Evolutionary conservation across 2,888 invertebrate genomes (phyloP).

Genomic region (Omphaloscelis lunosa): DNA sequence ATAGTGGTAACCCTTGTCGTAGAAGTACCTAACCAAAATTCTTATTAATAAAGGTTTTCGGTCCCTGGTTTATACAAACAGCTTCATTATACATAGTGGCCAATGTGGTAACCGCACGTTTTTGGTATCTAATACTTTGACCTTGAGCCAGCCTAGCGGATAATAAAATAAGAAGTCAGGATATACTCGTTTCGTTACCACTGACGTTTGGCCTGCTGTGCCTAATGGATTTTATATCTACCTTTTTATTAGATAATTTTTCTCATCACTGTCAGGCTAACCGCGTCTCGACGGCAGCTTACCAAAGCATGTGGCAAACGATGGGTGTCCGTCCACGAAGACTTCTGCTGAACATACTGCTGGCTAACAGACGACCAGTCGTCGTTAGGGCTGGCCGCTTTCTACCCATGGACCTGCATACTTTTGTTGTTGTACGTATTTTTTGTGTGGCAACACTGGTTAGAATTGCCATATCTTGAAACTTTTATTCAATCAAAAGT

Average conservation of each 20-base stretch:
- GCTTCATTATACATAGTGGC: background rate
- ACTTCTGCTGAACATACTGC: constrained; percentile 77
- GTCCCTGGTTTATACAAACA: too few relatives aligned
- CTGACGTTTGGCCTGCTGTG: background rate
- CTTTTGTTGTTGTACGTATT: constrained; percentile 79
- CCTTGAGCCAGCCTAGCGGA: background rate
- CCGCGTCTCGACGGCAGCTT: constrained; percentile 83
- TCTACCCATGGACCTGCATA: constrained; percentile 83
- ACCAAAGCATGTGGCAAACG: constrained; percentile 81
- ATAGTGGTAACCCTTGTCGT: too few relatives aligned
- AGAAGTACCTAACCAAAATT: too few relatives aligned
- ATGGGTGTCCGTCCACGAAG: constrained; percentile 78
- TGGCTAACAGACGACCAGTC: constrained; percentile 76
- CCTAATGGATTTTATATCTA: background rate
- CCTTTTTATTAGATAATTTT: background rate
- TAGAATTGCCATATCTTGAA: background rate
- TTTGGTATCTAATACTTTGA: background rate
- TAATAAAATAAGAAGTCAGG: too few relatives aligned
- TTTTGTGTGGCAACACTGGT: background rate
- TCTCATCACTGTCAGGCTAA: constrained; percentile 74
- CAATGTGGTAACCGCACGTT: background rate
- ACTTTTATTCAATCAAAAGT: background rate
- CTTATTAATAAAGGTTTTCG: too few relatives aligned
- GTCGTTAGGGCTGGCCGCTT: constrained; percentile 81
- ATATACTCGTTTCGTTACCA: background rate